phyloP scores from a whole-genome alignment of 2,797 vertebrate species.

The Melanogrammus aeglefinus region DNA sequence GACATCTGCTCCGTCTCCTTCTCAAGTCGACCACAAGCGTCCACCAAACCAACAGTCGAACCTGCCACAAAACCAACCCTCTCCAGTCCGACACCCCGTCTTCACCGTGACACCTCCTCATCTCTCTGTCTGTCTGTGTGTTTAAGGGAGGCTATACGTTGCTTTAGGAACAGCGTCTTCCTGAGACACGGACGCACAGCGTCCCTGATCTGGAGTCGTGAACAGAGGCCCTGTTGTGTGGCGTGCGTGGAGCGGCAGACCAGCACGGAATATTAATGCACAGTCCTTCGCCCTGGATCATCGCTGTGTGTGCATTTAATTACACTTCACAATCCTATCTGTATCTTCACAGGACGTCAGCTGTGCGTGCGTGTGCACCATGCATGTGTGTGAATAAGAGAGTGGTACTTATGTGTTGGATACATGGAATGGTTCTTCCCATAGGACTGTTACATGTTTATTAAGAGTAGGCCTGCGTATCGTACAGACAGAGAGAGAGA shows the following conservation, averaged over 20 bases:
- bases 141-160: neutral
- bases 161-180: conserved; percentile 9
- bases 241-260: conserved; percentile 75
- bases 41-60: neutral
- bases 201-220: conserved; percentile 71
- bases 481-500: conserved; percentile 5
- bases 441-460: neutral
- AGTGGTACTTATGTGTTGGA: neutral
- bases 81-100: neutral
- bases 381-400: conserved; percentile 36
- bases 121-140: neutral
- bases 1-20: neutral
- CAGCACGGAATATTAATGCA: conserved; percentile 79
- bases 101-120: neutral
- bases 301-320: conserved; percentile 64
- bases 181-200: conserved; percentile 53
- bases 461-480: conserved; percentile 11
- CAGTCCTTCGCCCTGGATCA: conserved; percentile 57
- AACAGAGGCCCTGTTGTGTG: conserved; percentile 83
- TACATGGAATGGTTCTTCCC: neutral
- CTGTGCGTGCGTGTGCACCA: conserved; percentile 20
- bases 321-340: conserved; percentile 61
- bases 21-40: neutral
- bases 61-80: neutral
- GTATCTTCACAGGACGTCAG: conserved; percentile 54